Conservation (phyloP, 2,113 vertebrate genomes). For the Mobula hypostoma region DNA sequence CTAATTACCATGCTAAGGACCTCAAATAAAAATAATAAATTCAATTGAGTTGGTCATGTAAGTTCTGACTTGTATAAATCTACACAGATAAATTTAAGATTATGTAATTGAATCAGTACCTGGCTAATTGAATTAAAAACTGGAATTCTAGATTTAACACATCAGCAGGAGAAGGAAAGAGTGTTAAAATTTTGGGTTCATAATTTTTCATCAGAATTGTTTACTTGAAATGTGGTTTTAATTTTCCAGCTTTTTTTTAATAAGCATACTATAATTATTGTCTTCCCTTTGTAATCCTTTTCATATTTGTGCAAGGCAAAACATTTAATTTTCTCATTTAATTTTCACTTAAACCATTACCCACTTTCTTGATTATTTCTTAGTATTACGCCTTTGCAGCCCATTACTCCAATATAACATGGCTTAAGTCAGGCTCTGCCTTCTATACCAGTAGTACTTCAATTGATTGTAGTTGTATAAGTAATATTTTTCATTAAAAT, state of each 20-base stretch:
- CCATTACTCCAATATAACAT: not conserved
- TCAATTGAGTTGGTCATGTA: not conserved
- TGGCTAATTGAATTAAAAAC: not conserved
- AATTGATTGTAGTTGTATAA: not conserved
- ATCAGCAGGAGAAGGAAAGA: no score
- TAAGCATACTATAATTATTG: not conserved
- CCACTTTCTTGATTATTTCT: not conserved
- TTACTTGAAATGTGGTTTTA: not conserved
- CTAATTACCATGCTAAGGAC: not conserved
- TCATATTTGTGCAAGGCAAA: not conserved
- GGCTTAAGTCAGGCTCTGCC: not conserved
- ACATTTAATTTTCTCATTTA: not conserved
- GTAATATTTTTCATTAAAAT: not conserved
- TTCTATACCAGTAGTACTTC: not conserved
- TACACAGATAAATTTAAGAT: not conserved
- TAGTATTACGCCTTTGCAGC: not conserved
- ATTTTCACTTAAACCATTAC: not conserved
- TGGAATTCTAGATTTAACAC: no score
- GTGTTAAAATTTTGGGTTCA: not conserved
- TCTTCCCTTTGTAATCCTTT: not conserved
- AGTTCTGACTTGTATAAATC: not conserved
- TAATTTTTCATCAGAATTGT: not conserved
- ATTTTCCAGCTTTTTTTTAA: not conserved
- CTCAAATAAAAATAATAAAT: not conserved
- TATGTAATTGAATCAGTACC: not conserved